phyloP scores from a whole-genome alignment of 2,888 invertebrate genomes.

The Margaritifera margaritifera region DNA sequence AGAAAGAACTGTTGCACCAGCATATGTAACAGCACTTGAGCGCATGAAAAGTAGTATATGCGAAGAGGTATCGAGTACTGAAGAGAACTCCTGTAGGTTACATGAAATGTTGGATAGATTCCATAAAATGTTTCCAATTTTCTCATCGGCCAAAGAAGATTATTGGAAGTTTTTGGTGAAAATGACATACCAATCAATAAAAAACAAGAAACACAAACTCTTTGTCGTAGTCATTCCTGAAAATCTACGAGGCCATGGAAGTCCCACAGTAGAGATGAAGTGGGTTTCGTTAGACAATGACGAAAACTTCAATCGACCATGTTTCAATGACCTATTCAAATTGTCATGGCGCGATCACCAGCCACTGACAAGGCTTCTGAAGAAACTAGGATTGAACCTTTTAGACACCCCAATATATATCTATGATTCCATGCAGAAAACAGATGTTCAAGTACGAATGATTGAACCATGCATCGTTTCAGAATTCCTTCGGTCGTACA shows the following conservation, averaged over 20 bases:
- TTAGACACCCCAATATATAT: conserved; percentile 14
- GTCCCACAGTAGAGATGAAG: too few relatives aligned
- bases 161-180: conserved; percentile 25
- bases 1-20: conserved; percentile 47
- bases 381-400: conserved; percentile 14
- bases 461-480: conserved; percentile 8
- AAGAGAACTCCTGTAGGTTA: too few relatives aligned
- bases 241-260: not conserved
- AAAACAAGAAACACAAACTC: not conserved
- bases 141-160: conserved; percentile 7
- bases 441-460: not conserved
- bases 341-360: too few relatives aligned
- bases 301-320: too few relatives aligned
- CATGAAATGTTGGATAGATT: conserved; percentile 2
- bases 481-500: conserved; percentile 11
- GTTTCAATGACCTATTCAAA: too few relatives aligned
- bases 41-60: conserved; percentile 8
- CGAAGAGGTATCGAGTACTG: not conserved
- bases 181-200: conserved; percentile 15
- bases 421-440: conserved; percentile 7
- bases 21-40: conserved; percentile 42
- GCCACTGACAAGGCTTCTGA: too few relatives aligned
- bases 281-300: too few relatives aligned
- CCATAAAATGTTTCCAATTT: conserved; percentile 24
- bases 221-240: conserved; percentile 9